These are phyloP conservation scores for Plumapathes pennacea DNA, from an alignment of 92 coral and sea anemone species.

Conservation along the genomic window DNA sequence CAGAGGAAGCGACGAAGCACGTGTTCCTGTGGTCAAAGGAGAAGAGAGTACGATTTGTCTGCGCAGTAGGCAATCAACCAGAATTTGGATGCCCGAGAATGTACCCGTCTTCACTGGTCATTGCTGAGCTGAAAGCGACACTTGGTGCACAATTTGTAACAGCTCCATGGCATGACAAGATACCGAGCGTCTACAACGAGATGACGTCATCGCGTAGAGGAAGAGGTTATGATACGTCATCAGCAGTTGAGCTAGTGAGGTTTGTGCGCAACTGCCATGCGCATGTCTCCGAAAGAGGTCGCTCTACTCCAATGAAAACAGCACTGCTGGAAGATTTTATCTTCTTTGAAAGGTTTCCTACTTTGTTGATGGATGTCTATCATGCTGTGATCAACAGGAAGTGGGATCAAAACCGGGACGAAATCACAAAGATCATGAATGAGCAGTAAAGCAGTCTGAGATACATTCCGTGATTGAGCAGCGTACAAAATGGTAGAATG, in stretches of 20 bases:
- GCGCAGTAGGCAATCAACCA: conserved; percentile 43
- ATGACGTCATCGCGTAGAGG: conserved; percentile 10
- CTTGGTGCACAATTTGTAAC: not conserved
- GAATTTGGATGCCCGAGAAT: conserved; percentile 47
- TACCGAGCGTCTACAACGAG: conserved; percentile 22
- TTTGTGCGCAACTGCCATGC: conserved; percentile 47
- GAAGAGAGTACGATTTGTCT: conserved; percentile 31
- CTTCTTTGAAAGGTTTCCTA: conserved; percentile 30
- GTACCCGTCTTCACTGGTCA: too few species aligned
- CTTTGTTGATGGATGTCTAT: conserved; percentile 38
- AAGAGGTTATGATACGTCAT: conserved; percentile 26
- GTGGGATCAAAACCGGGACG: too few species aligned
- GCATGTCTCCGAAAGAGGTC: conserved; percentile 32
- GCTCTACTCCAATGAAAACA: not conserved
- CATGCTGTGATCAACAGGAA: too few species aligned
- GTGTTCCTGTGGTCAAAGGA: conserved; percentile 62
- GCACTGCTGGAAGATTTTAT: conserved; percentile 22
- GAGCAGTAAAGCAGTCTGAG: too few species aligned
- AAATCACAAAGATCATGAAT: too few species aligned
- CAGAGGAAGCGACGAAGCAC: conserved; percentile 8
- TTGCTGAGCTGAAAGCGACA: conserved; percentile 7
- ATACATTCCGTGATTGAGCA: too few species aligned
- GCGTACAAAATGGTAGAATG: too few species aligned
- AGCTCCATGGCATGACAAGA: conserved; percentile 1
- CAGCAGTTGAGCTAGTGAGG: conserved; percentile 52